Base-by-base conservation (phyloP, 2,113 vertebrate species). In the Fulmarus glacialis region DNA sequence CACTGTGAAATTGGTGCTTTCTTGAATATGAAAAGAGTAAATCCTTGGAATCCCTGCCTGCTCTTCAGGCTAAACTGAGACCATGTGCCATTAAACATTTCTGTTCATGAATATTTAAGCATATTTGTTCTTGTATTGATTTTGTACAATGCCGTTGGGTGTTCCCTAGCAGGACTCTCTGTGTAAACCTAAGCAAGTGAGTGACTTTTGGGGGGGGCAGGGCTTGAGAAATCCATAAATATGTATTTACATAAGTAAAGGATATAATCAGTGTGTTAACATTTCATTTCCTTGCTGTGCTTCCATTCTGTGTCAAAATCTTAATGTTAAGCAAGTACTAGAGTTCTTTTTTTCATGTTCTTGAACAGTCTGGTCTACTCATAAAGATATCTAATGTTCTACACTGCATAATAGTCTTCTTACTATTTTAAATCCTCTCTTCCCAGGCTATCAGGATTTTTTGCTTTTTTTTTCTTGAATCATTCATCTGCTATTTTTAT, bases 61-160 rank as follows among this genome's bases (percentile, higher is more conserved):
- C 15, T 94, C 97, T 91, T 96, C 78, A 95, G 80, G 80, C 72
- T 87, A 87, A 94, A 82, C 1, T 5, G 53, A 96, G 70, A 73
- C 36, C 12, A 42, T 78, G 56, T 92, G 66, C 77, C 45, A 94
- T 89, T 95, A 95, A 89, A 71, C 74, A 85, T 83, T 92, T 87
- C 30, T 89, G 87, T 96, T 92, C 87, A 96, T 93, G 30, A 95
- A 92, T 95, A 94, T 93, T 95, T 96, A 94, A 94, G 47, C 0
- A 2, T 93, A 87, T 91, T 95, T 94, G 50, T 42, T 87, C 53
- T 85, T 90, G 59, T 85, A 97, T 92, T 92, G 87, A 94, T 96
- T 93, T 91, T 91, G 29, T 73, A 40, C 32, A 88, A 72, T 85
- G 73, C 81, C 66, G 96, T 95, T 94, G 73, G 73, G 73, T 73